Evolutionary conservation across 1,140 invertebrate genomes (phyloP).

Genomic region (Drosophila asahinai): DNA sequence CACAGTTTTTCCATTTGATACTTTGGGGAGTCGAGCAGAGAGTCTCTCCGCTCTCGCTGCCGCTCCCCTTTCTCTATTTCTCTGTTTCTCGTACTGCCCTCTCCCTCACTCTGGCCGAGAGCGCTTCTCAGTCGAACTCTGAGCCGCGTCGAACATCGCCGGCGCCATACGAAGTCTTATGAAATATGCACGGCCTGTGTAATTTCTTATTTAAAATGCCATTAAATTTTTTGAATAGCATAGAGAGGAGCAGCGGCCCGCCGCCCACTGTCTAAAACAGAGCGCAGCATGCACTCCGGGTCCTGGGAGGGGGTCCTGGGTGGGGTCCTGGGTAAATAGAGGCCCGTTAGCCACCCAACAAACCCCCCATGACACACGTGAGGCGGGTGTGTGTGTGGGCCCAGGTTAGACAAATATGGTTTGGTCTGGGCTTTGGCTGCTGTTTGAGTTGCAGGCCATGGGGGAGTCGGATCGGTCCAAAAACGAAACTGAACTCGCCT

Average conservation of each 20-base stretch:
- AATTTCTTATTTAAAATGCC: slow-evolving; percentile 85
- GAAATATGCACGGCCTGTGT: slow-evolving; percentile 83
- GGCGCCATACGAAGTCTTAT: slow-evolving; percentile 80
- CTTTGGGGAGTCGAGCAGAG: slow-evolving; percentile 67
- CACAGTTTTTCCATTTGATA: slow-evolving; percentile 78
- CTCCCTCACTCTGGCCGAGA: background rate
- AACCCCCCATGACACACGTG: slow-evolving; percentile 23
- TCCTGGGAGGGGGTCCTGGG: slow-evolving; percentile 25
- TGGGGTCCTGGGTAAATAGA: slow-evolving; percentile 73
- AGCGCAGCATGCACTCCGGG: slow-evolving; percentile 75
- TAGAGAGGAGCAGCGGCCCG: slow-evolving; percentile 43
- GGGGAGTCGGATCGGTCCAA: slow-evolving; percentile 50
- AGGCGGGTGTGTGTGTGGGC: slow-evolving; percentile 40
- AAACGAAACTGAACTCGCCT: slow-evolving; percentile 36
- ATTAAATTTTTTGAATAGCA: slow-evolving; percentile 85
- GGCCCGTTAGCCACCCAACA: slow-evolving; percentile 43
- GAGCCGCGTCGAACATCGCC: slow-evolving; percentile 70
- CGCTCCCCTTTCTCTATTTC: background rate
- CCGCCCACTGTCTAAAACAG: slow-evolving; percentile 71
- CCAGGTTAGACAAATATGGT: slow-evolving; percentile 81
- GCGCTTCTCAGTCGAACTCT: slow-evolving; percentile 63
- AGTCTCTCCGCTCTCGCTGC: background rate
- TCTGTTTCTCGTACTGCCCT: background rate
- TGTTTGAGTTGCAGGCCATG: slow-evolving; percentile 79
- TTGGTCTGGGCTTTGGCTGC: slow-evolving; percentile 72